These are phyloP conservation scores for Agriopis leucophaearia DNA, from an alignment of 2,888 invertebrate species.

Conservation along the genomic window DNA sequence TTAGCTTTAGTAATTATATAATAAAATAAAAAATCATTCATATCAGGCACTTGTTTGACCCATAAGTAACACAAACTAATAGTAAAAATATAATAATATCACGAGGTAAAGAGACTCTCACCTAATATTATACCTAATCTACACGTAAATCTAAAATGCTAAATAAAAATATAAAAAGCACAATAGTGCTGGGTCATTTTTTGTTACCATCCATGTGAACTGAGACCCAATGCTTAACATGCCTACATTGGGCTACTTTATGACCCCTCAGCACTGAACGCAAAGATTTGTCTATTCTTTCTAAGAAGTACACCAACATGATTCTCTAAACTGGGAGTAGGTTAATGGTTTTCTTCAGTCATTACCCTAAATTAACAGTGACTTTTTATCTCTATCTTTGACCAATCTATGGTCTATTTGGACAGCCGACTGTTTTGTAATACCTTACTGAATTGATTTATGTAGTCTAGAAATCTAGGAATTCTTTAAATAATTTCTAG, in stretches of 20 bases:
- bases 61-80: no score
- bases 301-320: constrained; percentile 18
- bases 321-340: constrained; percentile 34
- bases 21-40: no score
- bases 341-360: constrained; percentile 41
- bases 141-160: no score
- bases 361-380: constrained; percentile 42
- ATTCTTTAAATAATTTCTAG: not conserved
- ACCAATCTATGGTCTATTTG: constrained; percentile 19
- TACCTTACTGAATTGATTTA: constrained; percentile 8
- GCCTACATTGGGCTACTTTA: not conserved
- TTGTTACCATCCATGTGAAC: no score
- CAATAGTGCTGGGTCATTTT: no score
- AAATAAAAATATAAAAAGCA: no score
- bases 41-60: no score
- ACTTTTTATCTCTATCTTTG: constrained; percentile 32
- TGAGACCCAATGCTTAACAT: no score
- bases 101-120: no score
- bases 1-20: no score
- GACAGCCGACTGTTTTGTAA: constrained; percentile 4
- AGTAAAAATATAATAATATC: no score
- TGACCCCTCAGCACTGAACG: not conserved
- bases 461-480: constrained; percentile 6
- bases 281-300: not conserved
- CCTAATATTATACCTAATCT: no score